Percentiles rank a stretch among this genome's conserved stretches.
Conservation (phyloP, 2,888 invertebrate species). For the Torymus aiolomorphi region DNA sequence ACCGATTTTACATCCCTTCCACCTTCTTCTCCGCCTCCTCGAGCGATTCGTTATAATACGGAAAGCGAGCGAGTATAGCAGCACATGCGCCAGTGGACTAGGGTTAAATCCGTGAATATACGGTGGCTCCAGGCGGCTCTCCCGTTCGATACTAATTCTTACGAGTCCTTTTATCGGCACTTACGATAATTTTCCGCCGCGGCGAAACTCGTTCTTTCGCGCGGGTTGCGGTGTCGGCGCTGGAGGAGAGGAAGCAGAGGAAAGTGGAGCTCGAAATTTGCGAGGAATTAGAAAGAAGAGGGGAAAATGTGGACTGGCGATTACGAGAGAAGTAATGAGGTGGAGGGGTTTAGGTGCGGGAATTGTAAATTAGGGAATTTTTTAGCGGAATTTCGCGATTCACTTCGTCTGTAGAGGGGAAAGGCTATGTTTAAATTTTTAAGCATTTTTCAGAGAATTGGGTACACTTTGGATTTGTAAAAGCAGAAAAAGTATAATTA, state of each 20-base stretch:
- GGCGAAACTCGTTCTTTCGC: constrained; percentile 18
- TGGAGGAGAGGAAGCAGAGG: background rate
- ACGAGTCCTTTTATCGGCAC: constrained; percentile 57
- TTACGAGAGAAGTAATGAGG: background rate
- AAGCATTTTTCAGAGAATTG: too few relatives aligned
- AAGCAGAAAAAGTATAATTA: too few relatives aligned
- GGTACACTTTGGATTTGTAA: too few relatives aligned
- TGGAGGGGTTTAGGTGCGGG: background rate
- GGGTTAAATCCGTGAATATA: constrained; percentile 35
- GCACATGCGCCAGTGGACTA: background rate
- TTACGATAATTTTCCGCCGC: constrained; percentile 52
- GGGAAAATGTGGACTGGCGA: background rate
- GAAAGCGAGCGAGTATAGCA: background rate
- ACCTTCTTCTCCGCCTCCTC: background rate
- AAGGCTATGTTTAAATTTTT: too few relatives aligned
- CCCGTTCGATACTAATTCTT: constrained; percentile 57
- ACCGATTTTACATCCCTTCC: constrained; percentile 36
- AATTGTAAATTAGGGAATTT: too few relatives aligned
- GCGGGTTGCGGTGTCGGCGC: background rate
- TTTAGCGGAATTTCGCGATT: too few relatives aligned
- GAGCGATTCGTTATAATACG: constrained; percentile 28
- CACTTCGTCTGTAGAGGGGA: too few relatives aligned
- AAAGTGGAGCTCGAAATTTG: background rate
- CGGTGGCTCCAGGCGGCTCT: background rate
- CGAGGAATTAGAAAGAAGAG: background rate